Base-by-base conservation (phyloP, 2,888 invertebrate genomes). In the Parnassius apollo region DNA sequence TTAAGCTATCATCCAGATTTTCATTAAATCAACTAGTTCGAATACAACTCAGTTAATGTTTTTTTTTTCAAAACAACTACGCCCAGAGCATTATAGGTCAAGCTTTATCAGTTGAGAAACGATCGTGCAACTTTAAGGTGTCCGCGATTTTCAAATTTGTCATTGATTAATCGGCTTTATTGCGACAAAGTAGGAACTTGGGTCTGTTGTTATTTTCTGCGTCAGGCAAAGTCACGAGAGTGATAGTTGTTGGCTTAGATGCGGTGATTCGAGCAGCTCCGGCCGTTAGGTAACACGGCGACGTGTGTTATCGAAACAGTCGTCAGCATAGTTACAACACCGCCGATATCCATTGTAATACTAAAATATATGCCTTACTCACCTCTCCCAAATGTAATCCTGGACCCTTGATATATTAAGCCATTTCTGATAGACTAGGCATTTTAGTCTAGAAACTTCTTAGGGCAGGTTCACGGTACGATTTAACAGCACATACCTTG, bases 71-170 rank as follows among this genome's bases (percentile, higher is more conserved):
- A 49, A 42, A 57, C 49, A 42, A 9, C 48, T 42, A 49, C 48
- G n/a, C 48, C n/a, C 35, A 11, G 11, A 49, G n/a, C n/a, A 49
- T 49, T 57, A 42, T 57, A 57, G 50, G 42, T 68, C 66, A 60
- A 11, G 60, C 63, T 42, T 54, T 44, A 45, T 44, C 12, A 59
- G 44, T 52, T 52, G 45, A 25, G n/a, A 25, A 52, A 52, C 44
- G 44, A 11, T 45, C 45, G 35, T 46, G 46, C 45, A 51, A 9
- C 45, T 46, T 59, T 44, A 11, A 11, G 11, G 44, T 11, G 9
- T 44, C 44, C 11, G 11, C 11, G 11, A 44, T 44, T 44, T 44
- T 44, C 44, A 44, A 44, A 44, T 49, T 57, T 42, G 57, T 57
- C 42, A 18, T 50, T 50, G 57, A 42, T 57, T 49, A 49, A 57